phyloP scores from a whole-genome alignment of 2,113 vertebrate genomes.

The Nothobranchius kuhntae region DNA sequence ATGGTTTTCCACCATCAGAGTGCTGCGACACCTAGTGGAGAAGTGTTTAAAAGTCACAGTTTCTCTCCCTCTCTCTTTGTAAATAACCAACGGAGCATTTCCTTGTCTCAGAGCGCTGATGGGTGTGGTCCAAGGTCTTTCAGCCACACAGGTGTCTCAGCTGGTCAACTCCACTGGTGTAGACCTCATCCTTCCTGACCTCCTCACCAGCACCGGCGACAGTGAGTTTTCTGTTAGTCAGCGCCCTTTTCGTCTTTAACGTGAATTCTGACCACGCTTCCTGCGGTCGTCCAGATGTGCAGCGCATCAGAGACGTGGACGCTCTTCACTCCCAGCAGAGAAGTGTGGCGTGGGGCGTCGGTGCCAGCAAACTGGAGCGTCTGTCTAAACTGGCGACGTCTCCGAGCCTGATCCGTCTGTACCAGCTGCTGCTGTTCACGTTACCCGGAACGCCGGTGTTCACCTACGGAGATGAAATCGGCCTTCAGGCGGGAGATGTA shows the following conservation, averaged over 20 bases:
- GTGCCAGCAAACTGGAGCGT: slow-evolving; percentile 44
- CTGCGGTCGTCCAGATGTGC: slow-evolving; percentile 27
- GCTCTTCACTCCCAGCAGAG: slow-evolving; percentile 57
- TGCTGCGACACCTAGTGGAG: slow-evolving; percentile 46
- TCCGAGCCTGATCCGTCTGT: slow-evolving; percentile 70
- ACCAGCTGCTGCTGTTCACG: slow-evolving; percentile 86
- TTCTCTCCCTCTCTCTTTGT: background rate
- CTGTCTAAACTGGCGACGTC: slow-evolving; percentile 56
- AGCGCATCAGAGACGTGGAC: slow-evolving; percentile 41
- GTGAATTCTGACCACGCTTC: background rate
- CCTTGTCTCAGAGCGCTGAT: slow-evolving; percentile 67
- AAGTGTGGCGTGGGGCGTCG: slow-evolving; percentile 72
- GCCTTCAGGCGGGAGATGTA: slow-evolving; percentile 63
- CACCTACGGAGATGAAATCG: slow-evolving; percentile 87
- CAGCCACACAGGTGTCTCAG: background rate
- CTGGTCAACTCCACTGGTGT: slow-evolving; percentile 60
- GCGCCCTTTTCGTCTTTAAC: no score
- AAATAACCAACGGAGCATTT: background rate
- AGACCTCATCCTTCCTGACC: slow-evolving; percentile 64
- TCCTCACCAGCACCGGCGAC: slow-evolving; percentile 10
- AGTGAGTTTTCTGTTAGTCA: slow-evolving; percentile 15
- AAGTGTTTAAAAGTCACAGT: no score
- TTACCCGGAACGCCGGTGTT: slow-evolving; percentile 87
- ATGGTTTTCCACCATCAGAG: rapidly evolving
- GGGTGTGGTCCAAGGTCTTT: slow-evolving; percentile 21